Evolutionary conservation across 2,797 vertebrate genomes (phyloP), one percentile per base, ranked within the genome.

Genomic region (Nyctalus aviator): DNA sequence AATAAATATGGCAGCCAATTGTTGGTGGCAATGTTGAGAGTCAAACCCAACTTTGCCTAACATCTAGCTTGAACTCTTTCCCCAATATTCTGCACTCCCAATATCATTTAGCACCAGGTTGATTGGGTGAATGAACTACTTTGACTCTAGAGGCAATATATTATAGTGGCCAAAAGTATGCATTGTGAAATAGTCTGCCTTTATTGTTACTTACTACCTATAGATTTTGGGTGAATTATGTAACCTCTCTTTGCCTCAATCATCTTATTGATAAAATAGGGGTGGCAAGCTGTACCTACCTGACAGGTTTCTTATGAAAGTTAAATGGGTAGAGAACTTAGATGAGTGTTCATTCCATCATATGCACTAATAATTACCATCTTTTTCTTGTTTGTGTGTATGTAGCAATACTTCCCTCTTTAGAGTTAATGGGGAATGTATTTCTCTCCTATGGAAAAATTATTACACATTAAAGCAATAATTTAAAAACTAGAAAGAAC

Each of bases 371-470:
- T 84, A 62, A 57, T 81, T 84, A 44, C n/a, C 17, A 92, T 79
- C 48, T 44, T 46, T 81, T 73, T 6, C 35, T 71, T 41, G 23
- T 25, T 5, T 41, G 0, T 90, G 41, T 90, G 17, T 46, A 37
- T 1, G 14, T n/a, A 84, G 18, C 92, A 84, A 93, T 23, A 48
- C 5, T 72, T 93, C 7, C 7, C 3, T 81, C n/a, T 84, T 35
- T 77, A 44, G 59, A 91, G 71, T 57, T 90, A 71, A 64, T 81
- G 17, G 41, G 10, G 13, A 84, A 7, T 32, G 18, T 71, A 82
- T 90, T 69, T 77, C 35, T 92, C 82, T 84, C 37, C 30, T 88
- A 44, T 72, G 15, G 41, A 90, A 95, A 78, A 89, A 68, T 25
- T 14, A 15, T 79, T 68, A 15, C 44, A 87, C 15, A 46, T 84